phyloP scores from a whole-genome alignment of 2,113 vertebrate genomes.

The Toxostoma redivivum region DNA sequence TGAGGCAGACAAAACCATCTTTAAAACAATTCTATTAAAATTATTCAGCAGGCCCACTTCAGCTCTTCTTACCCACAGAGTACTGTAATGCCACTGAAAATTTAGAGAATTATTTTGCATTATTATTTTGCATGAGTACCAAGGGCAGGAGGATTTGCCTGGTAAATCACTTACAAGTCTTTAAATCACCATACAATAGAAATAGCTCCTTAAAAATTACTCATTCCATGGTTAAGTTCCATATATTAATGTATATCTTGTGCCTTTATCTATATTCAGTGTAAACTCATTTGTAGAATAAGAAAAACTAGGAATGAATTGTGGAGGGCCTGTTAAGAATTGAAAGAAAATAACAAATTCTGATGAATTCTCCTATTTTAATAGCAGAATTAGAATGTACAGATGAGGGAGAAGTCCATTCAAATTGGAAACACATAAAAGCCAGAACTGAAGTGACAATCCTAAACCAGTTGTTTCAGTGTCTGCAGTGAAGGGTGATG shows the following conservation, averaged over 20 bases:
- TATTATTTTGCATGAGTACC: background rate
- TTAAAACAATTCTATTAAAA: background rate
- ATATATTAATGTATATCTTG: background rate
- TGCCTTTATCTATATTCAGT: background rate
- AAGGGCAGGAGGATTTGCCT: background rate
- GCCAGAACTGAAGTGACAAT: background rate
- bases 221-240: background rate
- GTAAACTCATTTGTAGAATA: background rate
- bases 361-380: background rate
- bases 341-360: background rate
- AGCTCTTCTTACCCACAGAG: background rate
- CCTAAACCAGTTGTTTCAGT: background rate
- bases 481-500: background rate
- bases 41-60: background rate
- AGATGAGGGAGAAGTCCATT: background rate
- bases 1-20: background rate
- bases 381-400: background rate
- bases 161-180: background rate
- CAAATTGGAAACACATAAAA: background rate
- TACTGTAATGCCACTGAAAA: background rate
- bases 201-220: background rate
- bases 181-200: background rate
- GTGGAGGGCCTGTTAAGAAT: background rate
- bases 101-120: background rate
- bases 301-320: background rate